Base-by-base conservation (phyloP, 2,113 vertebrate species). In the Nematolebias whitei region DNA sequence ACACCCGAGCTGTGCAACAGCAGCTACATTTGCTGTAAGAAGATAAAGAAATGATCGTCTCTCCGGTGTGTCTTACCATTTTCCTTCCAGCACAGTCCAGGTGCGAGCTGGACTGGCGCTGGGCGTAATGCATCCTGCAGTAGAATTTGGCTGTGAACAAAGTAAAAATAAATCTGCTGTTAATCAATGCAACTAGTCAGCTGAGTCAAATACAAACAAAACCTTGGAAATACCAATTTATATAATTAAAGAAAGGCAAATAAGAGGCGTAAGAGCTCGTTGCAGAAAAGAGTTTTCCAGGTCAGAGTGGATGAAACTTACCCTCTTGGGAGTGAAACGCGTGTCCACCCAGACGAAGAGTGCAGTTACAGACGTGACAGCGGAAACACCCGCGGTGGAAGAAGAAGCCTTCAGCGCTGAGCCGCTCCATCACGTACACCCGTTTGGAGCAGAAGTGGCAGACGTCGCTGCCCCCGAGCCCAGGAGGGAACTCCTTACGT, bases 321-420 rank as follows among this genome's bases (percentile, higher is more conserved):
- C 93, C 89, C 18, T 90, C 89, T 35, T 83, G 80, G 0, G 89
- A 87, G 85, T 95, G 94, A 43, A 97, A 99, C 58, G 93, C 85
- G 2, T 99, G 95, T 54, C 93, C 93, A 0, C 95, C 95, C 78
- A 97, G 85, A 3, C 95, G 94, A 52, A 99, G 90, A 0, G 93
- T 95, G 62, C 93, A 91, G 29, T 89, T 85, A 3, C 98, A 99
- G 74, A 93, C 24, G 2, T 93, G 85, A 71, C 98, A 99, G 85
- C 95, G 95, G 92, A 99, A 98, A 61, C 98, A 99, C 79, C 98
- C 96, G 0, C 96, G 89, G 59, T 99, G 98, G 87, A 99, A 98
- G 89, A 98, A 98, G 86, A 90, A 93, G 16, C 97, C 97, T 60
- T 99, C 98, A 0, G 96, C 94, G 0, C 96, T 96, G 51, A 98